Conservation (phyloP, 2,113 vertebrate genomes). For the Diadophis punctatus region DNA sequence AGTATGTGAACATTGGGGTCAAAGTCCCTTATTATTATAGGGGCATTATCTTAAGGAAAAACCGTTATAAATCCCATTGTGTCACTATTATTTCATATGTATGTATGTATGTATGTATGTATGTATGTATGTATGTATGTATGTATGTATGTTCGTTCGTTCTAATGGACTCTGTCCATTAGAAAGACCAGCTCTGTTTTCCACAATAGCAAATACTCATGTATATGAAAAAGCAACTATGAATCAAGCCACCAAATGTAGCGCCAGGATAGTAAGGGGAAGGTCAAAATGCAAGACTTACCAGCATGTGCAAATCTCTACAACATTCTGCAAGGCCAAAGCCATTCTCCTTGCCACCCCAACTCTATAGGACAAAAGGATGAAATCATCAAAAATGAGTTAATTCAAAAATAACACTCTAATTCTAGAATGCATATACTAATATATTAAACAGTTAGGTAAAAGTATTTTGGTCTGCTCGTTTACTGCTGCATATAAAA, state of each 20-base stretch:
- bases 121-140: neutral
- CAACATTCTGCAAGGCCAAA: conserved; percentile 96
- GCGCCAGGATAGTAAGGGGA: neutral
- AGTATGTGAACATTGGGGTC: neutral
- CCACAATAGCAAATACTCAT: neutral
- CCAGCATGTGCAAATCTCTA: conserved; percentile 88
- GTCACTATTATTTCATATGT: neutral
- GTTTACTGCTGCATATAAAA: neutral
- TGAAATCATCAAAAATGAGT: accelerated
- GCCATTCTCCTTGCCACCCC: conserved; percentile 96
- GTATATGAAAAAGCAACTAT: neutral
- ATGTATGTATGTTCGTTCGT: neutral
- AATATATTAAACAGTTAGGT: neutral
- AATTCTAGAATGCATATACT: neutral
- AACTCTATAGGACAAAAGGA: conserved; percentile 73
- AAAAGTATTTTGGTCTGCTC: neutral
- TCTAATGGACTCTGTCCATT: neutral
- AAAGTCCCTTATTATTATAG: neutral
- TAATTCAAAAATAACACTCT: neutral
- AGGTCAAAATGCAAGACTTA: conserved; percentile 57
- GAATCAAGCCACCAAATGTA: neutral
- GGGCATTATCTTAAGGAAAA: neutral
- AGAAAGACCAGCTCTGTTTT: neutral
- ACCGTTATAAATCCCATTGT: neutral
- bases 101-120: neutral